Evolutionary conservation across 2,888 invertebrate species (phyloP).

Genomic region (Lithophane semibrunnea): DNA sequence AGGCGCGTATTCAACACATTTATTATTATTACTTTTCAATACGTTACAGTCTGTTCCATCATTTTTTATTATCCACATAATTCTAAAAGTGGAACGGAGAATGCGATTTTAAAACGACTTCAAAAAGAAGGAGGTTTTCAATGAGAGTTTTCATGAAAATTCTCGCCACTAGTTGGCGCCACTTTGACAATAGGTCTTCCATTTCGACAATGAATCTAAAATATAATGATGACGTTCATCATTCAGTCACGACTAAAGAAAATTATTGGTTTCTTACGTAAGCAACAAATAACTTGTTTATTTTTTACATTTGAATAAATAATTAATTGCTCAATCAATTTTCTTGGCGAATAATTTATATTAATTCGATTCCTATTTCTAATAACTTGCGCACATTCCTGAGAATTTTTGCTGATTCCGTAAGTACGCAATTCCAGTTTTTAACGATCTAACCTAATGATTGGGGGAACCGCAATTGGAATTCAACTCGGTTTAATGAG

Average conservation of each 20-base stretch:
- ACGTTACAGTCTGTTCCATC: constrained; percentile 9
- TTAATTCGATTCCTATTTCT: neutral
- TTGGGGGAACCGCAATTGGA: constrained; percentile 68
- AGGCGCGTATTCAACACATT: constrained; percentile 29
- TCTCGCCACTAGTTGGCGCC: too few relatives aligned
- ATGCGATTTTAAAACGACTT: neutral
- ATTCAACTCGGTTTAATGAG: constrained; percentile 64
- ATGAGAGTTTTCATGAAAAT: too few relatives aligned
- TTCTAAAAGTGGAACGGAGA: constrained; percentile 18
- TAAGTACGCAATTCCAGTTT: constrained; percentile 61
- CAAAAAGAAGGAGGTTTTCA: neutral
- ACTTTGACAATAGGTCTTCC: too few relatives aligned
- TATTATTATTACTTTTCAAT: constrained; percentile 53
- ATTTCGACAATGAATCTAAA: too few relatives aligned
- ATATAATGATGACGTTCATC: too few relatives aligned
- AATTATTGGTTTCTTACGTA: neutral
- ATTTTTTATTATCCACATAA: constrained; percentile 15
- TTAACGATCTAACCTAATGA: constrained; percentile 72
- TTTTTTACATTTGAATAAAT: neutral
- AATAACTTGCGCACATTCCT: constrained; percentile 17
- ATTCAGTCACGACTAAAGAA: too few relatives aligned
- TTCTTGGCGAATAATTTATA: neutral
- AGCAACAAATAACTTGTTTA: neutral
- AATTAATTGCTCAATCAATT: neutral
- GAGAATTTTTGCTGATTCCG: constrained; percentile 31